These are phyloP conservation scores for Gonioctena quinquepunctata DNA, from an alignment of 1,140 invertebrate genomes.

Conservation along the genomic window DNA sequence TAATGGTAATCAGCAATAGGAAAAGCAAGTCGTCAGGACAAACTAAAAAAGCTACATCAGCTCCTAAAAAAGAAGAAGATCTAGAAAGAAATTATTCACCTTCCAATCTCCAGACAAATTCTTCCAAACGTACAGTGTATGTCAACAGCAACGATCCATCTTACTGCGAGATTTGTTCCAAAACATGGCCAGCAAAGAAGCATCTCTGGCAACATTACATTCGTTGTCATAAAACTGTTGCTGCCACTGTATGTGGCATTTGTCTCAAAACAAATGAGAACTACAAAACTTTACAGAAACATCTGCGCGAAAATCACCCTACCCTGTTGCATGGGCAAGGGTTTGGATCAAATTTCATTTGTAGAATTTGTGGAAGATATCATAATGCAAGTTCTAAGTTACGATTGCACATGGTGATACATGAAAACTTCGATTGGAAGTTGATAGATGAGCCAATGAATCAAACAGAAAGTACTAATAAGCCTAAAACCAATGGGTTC, in stretches of 20 bases:
- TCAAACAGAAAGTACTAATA: constrained; percentile 7
- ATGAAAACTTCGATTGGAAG: constrained; percentile 59
- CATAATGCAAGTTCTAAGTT: constrained; percentile 66
- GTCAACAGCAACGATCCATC: constrained; percentile 52
- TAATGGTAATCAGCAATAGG: too few relatives aligned
- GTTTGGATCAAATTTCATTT: constrained; percentile 65
- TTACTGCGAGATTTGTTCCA: constrained; percentile 63
- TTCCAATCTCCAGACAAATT: constrained; percentile 21
- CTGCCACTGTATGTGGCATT: constrained; percentile 65
- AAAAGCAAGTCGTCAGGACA: constrained; percentile 1
- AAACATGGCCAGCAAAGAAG: constrained; percentile 66
- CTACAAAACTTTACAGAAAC: constrained; percentile 60
- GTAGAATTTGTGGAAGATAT: constrained; percentile 64
- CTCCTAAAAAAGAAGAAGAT: constrained; percentile 13
- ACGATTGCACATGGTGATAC: constrained; percentile 63
- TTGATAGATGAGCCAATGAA: constrained; percentile 38
- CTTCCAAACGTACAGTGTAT: constrained; percentile 53
- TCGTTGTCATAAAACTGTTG: constrained; percentile 62
- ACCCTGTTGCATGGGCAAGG: constrained; percentile 57
- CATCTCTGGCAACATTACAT: constrained; percentile 69
- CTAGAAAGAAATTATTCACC: not conserved
- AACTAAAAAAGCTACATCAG: not conserved
- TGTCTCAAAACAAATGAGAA: constrained; percentile 62
- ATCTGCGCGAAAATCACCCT: constrained; percentile 60
- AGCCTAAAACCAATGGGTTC: constrained; percentile 42